phyloP scores from a whole-genome alignment of 2,797 vertebrate genomes.

The Coreius guichenoti region DNA sequence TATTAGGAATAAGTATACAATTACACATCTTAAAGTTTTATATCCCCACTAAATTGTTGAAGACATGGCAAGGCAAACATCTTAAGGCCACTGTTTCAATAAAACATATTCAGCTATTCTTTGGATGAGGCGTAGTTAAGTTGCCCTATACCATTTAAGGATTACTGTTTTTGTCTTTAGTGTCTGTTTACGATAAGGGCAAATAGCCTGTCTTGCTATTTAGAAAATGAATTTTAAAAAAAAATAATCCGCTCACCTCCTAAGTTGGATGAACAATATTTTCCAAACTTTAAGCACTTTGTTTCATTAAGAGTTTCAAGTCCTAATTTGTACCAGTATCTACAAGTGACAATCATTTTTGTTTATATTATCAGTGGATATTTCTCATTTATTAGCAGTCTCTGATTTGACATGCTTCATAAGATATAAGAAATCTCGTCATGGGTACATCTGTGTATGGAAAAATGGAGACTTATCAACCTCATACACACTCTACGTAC shows the following conservation, averaged over 20 bases:
- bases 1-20: background rate
- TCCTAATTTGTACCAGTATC: background rate
- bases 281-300: background rate
- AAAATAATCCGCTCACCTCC: no score
- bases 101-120: background rate
- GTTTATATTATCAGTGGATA: background rate
- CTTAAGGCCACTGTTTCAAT: background rate
- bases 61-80: background rate
- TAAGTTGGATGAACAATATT: background rate
- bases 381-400: constrained; percentile 67
- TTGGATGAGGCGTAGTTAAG: background rate
- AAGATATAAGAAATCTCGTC: rapidly evolving
- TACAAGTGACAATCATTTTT: background rate
- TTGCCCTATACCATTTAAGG: background rate
- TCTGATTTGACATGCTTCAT: constrained; percentile 70
- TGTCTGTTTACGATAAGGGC: background rate
- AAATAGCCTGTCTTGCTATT: background rate
- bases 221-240: no score
- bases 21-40: background rate
- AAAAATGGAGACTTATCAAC: constrained; percentile 53
- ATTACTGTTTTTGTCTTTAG: background rate
- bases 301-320: background rate
- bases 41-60: background rate
- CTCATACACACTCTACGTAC: constrained; percentile 54
- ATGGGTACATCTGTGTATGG: constrained; percentile 63